A percentile compares a stretch with the other conserved stretches of the same genome.
Conservation (phyloP, 2,113 vertebrate species). For the Eulemur macaco region DNA sequence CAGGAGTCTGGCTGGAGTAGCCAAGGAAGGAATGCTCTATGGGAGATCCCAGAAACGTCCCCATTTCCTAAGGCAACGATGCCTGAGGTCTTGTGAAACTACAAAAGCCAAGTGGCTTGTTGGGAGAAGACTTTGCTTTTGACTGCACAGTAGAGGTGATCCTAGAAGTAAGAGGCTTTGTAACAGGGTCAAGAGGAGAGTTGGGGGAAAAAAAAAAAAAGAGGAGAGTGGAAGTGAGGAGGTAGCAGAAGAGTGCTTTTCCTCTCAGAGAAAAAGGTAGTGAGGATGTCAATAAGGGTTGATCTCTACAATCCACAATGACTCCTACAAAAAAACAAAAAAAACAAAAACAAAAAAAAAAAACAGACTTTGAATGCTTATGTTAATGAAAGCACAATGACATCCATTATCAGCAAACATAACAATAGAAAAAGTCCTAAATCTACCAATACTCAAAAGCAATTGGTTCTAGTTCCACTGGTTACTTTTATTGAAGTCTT, state of each 20-base stretch:
- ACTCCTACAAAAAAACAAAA: not conserved
- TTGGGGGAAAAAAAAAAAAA: not conserved
- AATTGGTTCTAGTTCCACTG: not conserved
- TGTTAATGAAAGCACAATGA: not conserved
- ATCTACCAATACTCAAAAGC: not conserved
- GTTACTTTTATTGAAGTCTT: not conserved
- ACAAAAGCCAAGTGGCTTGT: not conserved
- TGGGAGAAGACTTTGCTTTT: not conserved
- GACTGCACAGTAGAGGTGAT: not conserved
- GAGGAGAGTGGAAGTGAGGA: not conserved
- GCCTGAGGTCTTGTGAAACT: not conserved
- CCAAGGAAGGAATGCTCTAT: not conserved
- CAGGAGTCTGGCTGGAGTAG: not conserved
- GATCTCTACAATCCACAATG: not conserved
- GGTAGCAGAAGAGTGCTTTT: not conserved
- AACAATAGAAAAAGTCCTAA: not conserved
- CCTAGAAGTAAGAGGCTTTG: not conserved
- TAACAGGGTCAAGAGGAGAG: not conserved
- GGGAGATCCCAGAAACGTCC: not conserved
- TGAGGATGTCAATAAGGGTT: fast-evolving
- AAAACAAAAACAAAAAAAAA: too few species aligned
- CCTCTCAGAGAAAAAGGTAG: not conserved
- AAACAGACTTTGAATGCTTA: not conserved
- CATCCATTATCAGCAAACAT: not conserved
- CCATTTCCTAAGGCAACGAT: not conserved